A percentile compares a stretch with the other conserved stretches of the same genome.
These are phyloP conservation scores for Hippasteria phrygiana DNA, from an alignment of 53 echinoderm and acorn worm genomes.

Conservation along the genomic window DNA sequence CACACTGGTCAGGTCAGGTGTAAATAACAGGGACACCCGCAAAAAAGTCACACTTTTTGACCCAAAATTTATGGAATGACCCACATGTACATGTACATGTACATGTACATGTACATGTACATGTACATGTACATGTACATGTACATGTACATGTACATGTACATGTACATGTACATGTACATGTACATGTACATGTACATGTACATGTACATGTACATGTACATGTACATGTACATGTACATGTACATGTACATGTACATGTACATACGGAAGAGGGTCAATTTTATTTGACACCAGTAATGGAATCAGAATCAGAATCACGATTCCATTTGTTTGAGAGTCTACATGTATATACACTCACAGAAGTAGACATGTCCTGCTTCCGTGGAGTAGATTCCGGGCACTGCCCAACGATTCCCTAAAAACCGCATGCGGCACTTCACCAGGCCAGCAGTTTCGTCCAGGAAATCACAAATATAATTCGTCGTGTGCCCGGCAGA, in stretches of 20 bases:
- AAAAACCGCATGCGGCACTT: too few relatives aligned
- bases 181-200: background rate
- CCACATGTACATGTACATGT: too few relatives aligned
- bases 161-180: slow-evolving; percentile 1
- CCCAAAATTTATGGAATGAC: background rate
- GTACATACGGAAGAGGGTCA: background rate
- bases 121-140: background rate
- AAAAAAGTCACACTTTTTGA: background rate
- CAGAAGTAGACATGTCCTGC: background rate
- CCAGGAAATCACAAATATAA: too few relatives aligned
- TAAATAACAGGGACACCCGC: too few relatives aligned
- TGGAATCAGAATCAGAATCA: too few relatives aligned
- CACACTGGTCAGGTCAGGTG: too few relatives aligned
- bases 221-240: slow-evolving; percentile 3
- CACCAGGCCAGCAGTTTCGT: too few relatives aligned
- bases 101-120: background rate
- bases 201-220: background rate
- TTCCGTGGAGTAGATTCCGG: background rate
- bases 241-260: background rate
- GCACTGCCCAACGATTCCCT: too few relatives aligned
- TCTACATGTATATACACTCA: background rate
- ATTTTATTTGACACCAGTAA: too few relatives aligned
- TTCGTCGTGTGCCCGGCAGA: too few relatives aligned
- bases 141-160: background rate
- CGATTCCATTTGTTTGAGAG: background rate